These are phyloP conservation scores for Fragum sueziense DNA, from an alignment of 2,888 invertebrate genomes.

Conservation along the genomic window DNA sequence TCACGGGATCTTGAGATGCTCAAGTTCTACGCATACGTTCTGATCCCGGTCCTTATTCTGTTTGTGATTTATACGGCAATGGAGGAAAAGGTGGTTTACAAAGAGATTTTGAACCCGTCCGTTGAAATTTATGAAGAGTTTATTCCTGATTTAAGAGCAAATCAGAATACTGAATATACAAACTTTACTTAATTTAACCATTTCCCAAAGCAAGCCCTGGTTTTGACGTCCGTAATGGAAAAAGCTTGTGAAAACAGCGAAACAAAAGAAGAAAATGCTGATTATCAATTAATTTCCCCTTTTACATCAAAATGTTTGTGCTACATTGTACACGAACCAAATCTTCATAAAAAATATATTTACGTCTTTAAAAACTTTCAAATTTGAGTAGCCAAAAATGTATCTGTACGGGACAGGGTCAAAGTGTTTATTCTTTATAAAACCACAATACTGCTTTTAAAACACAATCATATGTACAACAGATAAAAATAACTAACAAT, in stretches of 20 bases:
- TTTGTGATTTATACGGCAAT: background rate
- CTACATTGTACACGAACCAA: too few relatives aligned
- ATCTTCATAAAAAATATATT: too few relatives aligned
- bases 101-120: background rate
- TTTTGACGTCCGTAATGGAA: background rate
- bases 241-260: background rate
- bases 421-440: too few relatives aligned
- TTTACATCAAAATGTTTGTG: background rate
- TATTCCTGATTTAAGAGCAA: background rate
- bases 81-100: background rate
- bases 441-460: too few relatives aligned
- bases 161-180: too few relatives aligned
- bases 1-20: background rate
- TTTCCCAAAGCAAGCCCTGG: background rate
- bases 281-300: background rate
- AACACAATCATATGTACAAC: too few relatives aligned
- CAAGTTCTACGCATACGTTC: background rate
- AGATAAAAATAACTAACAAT: too few relatives aligned
- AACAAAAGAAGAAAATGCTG: background rate
- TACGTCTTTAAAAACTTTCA: too few relatives aligned
- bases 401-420: too few relatives aligned
- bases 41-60: background rate
- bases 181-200: too few relatives aligned
- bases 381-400: too few relatives aligned
- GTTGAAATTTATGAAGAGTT: background rate